phyloP scores from a whole-genome alignment of 2,113 vertebrate genomes.

The Carollia perspicillata region DNA sequence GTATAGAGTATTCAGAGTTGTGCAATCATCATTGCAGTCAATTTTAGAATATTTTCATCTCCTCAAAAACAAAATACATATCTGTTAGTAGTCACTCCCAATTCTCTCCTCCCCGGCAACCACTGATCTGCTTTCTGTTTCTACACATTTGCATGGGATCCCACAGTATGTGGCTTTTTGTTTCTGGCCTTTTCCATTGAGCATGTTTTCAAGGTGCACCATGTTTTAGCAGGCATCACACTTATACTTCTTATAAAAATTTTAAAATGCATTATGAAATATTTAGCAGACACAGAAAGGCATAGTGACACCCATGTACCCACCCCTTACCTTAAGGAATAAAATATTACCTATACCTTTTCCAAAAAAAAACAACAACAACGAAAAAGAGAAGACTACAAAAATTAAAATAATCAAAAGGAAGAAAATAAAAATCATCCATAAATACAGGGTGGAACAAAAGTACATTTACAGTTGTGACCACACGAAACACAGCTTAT shows the following conservation, averaged over 20 bases:
- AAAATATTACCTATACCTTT: background rate
- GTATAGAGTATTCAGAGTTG: background rate
- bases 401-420: background rate
- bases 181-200: background rate
- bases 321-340: background rate
- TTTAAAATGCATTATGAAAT: background rate
- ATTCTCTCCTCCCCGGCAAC: background rate
- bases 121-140: background rate
- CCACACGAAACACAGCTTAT: background rate
- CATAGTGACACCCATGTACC: background rate
- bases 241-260: background rate
- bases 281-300: background rate
- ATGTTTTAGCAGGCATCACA: background rate
- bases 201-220: background rate
- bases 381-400: background rate
- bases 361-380: background rate
- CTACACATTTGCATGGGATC: background rate
- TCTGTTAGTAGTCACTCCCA: background rate
- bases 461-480: background rate
- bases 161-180: background rate
- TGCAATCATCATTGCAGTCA: background rate
- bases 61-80: background rate
- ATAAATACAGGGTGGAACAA: background rate
- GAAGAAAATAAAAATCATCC: background rate
- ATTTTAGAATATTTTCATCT: background rate